A percentile compares a stretch with the other conserved stretches of the same genome.
Evolutionary conservation across 2,113 vertebrate species (phyloP).

Genomic region (Notiomystis cincta): DNA sequence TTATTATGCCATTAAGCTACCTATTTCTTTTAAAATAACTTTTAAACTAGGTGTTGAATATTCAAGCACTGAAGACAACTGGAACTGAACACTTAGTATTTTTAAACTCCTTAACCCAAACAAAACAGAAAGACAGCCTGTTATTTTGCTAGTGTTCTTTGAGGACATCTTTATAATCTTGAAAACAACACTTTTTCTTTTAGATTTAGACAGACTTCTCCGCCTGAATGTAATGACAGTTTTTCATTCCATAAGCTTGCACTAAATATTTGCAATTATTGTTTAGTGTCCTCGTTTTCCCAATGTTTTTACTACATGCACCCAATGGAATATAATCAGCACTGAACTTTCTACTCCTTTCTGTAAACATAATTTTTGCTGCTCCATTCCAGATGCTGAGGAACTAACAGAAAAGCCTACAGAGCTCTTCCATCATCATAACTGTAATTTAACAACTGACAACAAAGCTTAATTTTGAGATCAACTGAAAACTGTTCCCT

Average conservation of each 20-base stretch:
- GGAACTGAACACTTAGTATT: neutral
- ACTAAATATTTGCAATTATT: neutral
- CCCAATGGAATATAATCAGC: neutral
- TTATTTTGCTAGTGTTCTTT: neutral
- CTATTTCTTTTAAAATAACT: neutral
- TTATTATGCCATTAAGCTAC: neutral
- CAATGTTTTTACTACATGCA: neutral
- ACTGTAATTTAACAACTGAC: neutral
- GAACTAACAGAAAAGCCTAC: neutral
- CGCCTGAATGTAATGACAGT: fast-evolving
- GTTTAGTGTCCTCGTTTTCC: neutral
- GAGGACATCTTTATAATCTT: neutral
- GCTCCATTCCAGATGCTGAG: neutral
- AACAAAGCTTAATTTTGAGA: neutral
- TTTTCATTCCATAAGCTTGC: neutral
- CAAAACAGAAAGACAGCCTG: neutral
- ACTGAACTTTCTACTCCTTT: neutral
- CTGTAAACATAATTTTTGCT: neutral
- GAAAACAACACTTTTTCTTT: neutral
- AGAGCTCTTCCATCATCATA: neutral
- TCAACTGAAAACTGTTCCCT: neutral
- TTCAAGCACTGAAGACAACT: neutral
- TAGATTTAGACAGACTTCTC: neutral
- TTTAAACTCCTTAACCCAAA: neutral
- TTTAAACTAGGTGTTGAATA: neutral